phyloP scores from a whole-genome alignment of 2,888 invertebrate genomes.

The Ichneumoninae sp. region DNA sequence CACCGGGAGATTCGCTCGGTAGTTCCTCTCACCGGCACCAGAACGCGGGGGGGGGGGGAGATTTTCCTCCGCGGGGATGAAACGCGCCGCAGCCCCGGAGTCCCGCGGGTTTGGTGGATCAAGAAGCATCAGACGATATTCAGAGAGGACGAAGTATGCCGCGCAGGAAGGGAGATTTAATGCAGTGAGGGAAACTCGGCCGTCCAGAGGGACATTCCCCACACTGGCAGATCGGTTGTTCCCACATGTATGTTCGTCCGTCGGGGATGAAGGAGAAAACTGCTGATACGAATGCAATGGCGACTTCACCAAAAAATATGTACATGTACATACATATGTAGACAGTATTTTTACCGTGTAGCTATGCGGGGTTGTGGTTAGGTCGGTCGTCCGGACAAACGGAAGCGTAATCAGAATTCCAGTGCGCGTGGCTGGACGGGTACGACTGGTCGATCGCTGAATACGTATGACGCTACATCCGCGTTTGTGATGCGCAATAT shows the following conservation, averaged over 20 bases:
- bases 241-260: conserved; percentile 32
- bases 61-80: conserved; percentile 19
- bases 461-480: neutral
- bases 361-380: neutral
- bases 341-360: neutral
- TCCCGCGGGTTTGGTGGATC: conserved; percentile 56
- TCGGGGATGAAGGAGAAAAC: conserved; percentile 20
- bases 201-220: conserved; percentile 29
- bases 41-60: neutral
- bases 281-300: conserved; percentile 16
- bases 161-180: conserved; percentile 56
- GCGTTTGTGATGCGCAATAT: conserved; percentile 28
- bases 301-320: neutral
- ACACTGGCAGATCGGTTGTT: conserved; percentile 25
- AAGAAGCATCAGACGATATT: conserved; percentile 44
- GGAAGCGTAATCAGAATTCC: conserved; percentile 47
- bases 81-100: conserved; percentile 19
- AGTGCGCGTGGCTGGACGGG: conserved; percentile 33
- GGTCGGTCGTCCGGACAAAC: conserved; percentile 32
- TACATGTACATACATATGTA: neutral
- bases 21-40: conserved; percentile 15
- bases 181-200: conserved; percentile 35
- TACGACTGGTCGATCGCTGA: neutral
- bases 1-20: conserved; percentile 61
- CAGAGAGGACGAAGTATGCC: conserved; percentile 39